Percentiles rank a stretch among this genome's conserved stretches.
These are phyloP conservation scores for Aphidius ervi DNA, from an alignment of 1,140 invertebrate genomes.

Conservation along the genomic window DNA sequence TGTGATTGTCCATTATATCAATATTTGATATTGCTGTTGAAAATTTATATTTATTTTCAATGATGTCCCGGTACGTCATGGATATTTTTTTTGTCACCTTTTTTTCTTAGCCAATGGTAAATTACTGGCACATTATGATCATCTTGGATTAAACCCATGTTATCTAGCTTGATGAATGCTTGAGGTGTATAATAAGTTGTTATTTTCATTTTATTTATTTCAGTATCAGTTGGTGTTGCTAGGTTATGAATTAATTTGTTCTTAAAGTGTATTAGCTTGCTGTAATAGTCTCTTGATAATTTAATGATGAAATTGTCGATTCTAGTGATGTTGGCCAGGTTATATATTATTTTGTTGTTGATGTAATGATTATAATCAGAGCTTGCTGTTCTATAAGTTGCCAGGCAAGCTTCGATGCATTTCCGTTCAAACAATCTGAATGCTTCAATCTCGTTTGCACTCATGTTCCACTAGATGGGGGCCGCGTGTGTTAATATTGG, in stretches of 20 bases:
- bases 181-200: not conserved
- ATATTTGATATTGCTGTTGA: no score
- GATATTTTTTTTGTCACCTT: not conserved
- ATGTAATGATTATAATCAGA: no score
- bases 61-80: no score
- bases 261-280: not conserved
- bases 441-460: not conserved
- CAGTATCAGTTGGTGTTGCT: not conserved
- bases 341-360: no score
- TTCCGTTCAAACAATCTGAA: conserved; percentile 11
- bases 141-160: not conserved
- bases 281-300: conserved; percentile 6
- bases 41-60: no score
- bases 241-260: not conserved
- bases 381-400: not conserved
- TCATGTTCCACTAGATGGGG: conserved; percentile 16
- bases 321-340: conserved; percentile 3
- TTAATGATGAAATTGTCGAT: conserved; percentile 12
- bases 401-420: not conserved
- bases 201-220: no score
- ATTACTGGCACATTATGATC: not conserved
- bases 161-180: not conserved
- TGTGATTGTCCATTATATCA: no score
- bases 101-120: not conserved
- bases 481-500: conserved; percentile 18